Evolutionary conservation across 2,797 vertebrate genomes (phyloP), one percentile per base, ranked within the genome.

Genomic region (Naso thynnoides): DNA sequence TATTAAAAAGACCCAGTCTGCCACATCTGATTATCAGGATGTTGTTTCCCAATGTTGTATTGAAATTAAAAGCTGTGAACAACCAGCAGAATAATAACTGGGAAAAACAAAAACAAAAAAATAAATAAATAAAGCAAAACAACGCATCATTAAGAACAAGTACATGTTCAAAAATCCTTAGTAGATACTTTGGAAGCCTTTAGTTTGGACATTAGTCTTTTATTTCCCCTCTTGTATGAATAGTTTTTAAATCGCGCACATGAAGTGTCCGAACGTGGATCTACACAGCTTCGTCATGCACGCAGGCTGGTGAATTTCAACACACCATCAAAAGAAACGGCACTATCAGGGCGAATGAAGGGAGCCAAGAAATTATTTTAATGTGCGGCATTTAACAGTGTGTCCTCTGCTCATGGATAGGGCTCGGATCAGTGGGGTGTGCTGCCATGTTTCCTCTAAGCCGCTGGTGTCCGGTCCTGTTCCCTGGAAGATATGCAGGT

Each of bases 401-500:
- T 61, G 61, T n/a, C 39, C 73, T 21, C 21, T 62, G 55, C 53
- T 38, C 76, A 71, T 29, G 56, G 52, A 84, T 39, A 68, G 19
- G n/a, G 24, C 48, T 78, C 16, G 18, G 72, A 69, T 75, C 70
- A 79, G 57, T 52, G 41, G 73, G 52, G 63, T 78, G 80, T 70
- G 62, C 49, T 73, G 64, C 54, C 62, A 64, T 55, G 60, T 64
- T 68, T 54, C 54, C 60, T 76, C 47, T 56, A 36, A 81, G 69
- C 80, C 15, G 36, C 16, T 16, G 53, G 70, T 63, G 74, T 62
- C 63, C 73, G 42, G 55, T 57, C 23, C 73, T 83, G 76, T 76
- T 49, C 42, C 58, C 65, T 70, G 61, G 61, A 82, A 87, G 80
- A 82, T 77, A 81, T 38, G 77, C 47, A 13, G 69, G 26, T 76